Percentiles rank a stretch among this genome's conserved stretches.
Evolutionary conservation across 2,888 invertebrate species (phyloP).

Genomic region (Euzetes globulus): DNA sequence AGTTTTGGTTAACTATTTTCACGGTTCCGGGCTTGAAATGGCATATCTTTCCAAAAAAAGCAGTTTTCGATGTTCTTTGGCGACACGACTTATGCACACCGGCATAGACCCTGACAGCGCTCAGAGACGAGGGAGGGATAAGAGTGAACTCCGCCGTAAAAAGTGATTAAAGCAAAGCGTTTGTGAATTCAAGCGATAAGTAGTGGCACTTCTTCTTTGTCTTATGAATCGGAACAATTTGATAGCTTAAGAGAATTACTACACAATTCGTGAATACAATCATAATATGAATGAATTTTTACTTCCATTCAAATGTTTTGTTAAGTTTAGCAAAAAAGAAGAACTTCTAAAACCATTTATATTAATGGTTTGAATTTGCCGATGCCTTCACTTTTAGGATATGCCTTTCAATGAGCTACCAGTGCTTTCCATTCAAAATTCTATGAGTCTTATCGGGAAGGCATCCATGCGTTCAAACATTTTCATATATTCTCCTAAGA

Average conservation of each 20-base stretch:
- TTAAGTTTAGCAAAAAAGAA: not conserved
- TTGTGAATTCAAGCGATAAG: conserved; percentile 18
- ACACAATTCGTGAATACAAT: conserved; percentile 16
- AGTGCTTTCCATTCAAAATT: not conserved
- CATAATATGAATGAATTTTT: conserved; percentile 24
- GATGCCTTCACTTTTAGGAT: not conserved
- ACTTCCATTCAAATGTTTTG: not conserved
- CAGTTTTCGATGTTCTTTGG: not conserved
- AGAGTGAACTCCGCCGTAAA: conserved; percentile 3
- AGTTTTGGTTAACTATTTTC: conserved; percentile 27
- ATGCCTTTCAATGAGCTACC: not conserved
- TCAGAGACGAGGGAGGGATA: not conserved
- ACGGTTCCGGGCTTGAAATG: conserved; percentile 7
- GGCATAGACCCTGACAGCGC: not conserved
- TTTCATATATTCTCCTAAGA: not conserved
- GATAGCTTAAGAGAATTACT: conserved; percentile 25
- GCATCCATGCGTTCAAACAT: not conserved
- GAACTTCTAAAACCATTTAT: not conserved
- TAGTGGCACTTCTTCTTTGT: conserved; percentile 21
- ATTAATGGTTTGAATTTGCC: conserved; percentile 20
- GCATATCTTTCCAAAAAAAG: not conserved
- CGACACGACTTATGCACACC: not conserved
- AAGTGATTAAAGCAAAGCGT: conserved; percentile 28
- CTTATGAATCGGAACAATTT: conserved; percentile 23
- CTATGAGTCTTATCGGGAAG: not conserved